Conservation (phyloP, 2,797 vertebrate species). For the Sparus aurata region DNA sequence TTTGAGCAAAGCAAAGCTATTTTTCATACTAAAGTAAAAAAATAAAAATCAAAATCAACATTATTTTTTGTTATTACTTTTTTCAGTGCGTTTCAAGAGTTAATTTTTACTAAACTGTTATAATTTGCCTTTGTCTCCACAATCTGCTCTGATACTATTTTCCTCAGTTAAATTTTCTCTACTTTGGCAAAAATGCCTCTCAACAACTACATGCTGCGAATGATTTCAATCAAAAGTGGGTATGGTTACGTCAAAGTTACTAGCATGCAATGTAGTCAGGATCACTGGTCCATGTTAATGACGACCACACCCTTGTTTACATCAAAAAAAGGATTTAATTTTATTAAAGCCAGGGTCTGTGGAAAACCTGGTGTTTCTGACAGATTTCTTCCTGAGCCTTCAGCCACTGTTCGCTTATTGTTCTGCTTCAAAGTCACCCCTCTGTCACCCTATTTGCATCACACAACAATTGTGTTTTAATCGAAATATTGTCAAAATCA, state of each 20-base stretch:
- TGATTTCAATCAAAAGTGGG: not conserved
- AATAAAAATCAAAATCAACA: not conserved
- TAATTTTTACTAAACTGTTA: not conserved
- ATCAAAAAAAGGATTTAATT: not conserved
- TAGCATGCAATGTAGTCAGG: not conserved
- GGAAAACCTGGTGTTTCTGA: constrained; percentile 10
- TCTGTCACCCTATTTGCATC: not conserved
- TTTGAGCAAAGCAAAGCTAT: too few relatives aligned
- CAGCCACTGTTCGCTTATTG: not conserved
- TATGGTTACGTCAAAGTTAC: not conserved
- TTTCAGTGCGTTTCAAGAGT: too few relatives aligned
- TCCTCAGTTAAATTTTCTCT: not conserved
- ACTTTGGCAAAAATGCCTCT: not conserved
- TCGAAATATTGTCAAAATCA: too few relatives aligned
- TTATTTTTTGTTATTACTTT: not conserved
- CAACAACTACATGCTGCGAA: not conserved
- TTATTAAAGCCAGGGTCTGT: not conserved
- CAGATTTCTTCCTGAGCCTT: not conserved
- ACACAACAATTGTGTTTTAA: not conserved
- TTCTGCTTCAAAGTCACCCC: too few relatives aligned
- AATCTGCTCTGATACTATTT: not conserved
- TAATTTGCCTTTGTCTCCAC: not conserved
- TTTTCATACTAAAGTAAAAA: not conserved
- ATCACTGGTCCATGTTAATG: not conserved
- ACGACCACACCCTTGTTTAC: not conserved